Conservation (phyloP, 2,797 vertebrate species). For the Delichon dasypus region DNA sequence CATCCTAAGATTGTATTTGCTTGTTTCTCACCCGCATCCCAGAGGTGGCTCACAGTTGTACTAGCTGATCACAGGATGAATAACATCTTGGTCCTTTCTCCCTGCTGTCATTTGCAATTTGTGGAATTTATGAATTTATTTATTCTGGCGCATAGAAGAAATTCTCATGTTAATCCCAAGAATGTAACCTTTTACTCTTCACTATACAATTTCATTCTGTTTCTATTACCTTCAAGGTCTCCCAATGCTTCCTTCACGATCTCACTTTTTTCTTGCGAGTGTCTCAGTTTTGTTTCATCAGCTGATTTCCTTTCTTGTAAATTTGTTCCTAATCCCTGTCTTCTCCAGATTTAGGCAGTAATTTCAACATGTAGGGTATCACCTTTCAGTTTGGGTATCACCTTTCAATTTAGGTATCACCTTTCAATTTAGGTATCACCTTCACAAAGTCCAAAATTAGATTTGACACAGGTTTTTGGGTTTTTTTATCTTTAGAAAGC, state of each 20-base stretch:
- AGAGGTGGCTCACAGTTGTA: not conserved
- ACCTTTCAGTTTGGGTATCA: not conserved
- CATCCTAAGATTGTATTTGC: not conserved
- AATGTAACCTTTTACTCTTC: not conserved
- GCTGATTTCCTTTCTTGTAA: constrained; percentile 4
- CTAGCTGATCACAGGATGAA: constrained; percentile 12
- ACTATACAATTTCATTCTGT: not conserved
- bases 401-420: not conserved
- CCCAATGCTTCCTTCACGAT: not conserved
- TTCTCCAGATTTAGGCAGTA: not conserved
- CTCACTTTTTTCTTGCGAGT: not conserved
- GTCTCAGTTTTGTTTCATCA: constrained; percentile 13
- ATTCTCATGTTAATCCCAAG: constrained; percentile 25
- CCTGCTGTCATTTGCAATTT: constrained; percentile 9
- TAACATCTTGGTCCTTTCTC: not conserved
- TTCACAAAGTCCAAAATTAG: constrained; percentile 8
- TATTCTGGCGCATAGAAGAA: not conserved
- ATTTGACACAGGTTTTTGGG: not conserved
- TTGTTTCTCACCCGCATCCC: constrained; percentile 43
- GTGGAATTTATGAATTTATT: constrained; percentile 40
- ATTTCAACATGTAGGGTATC: not conserved
- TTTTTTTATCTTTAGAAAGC: not conserved
- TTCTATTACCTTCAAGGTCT: constrained; percentile 25
- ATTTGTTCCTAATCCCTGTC: constrained; percentile 7
- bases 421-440: not conserved